Evolutionary conservation across 35 echinoderm and acorn worm species (phyloP).

Genomic region (Eucidaris tribuloides): DNA sequence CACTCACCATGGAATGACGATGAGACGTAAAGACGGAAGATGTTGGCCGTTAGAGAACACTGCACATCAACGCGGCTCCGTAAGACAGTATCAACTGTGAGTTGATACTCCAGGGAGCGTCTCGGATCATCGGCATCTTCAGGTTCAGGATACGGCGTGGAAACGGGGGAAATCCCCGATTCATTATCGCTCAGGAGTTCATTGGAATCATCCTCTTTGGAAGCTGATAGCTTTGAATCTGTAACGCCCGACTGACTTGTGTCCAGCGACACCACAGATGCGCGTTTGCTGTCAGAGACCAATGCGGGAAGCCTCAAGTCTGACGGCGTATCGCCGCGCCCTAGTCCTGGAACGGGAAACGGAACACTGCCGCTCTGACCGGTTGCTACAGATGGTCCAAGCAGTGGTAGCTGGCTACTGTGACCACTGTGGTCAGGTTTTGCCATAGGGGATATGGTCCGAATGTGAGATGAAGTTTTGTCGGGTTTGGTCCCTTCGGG

Average conservation of each 20-base stretch:
- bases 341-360: too few species aligned
- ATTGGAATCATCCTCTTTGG: too few species aligned
- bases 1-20: slow-evolving; percentile 61
- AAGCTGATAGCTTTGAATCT: too few species aligned
- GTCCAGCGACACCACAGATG: background rate
- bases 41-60: slow-evolving; percentile 32
- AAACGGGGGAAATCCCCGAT: slow-evolving; percentile 52
- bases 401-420: too few species aligned
- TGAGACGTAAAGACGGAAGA: slow-evolving; percentile 58
- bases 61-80: slow-evolving; percentile 38
- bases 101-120: slow-evolving; percentile 11
- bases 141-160: slow-evolving; percentile 33
- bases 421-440: too few species aligned
- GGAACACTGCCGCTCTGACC: too few species aligned
- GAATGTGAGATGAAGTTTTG: too few species aligned
- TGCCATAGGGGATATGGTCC: too few species aligned
- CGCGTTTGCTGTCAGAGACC: background rate
- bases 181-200: too few species aligned
- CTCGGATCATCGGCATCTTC: background rate
- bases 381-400: too few species aligned
- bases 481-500: background rate
- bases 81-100: slow-evolving; percentile 28
- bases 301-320: slow-evolving; percentile 8
- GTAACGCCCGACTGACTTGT: too few species aligned
- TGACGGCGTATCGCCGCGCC: too few species aligned